Evolutionary conservation across 1,140 invertebrate genomes (phyloP).

Genomic region (Eriosoma lanigerum): DNA sequence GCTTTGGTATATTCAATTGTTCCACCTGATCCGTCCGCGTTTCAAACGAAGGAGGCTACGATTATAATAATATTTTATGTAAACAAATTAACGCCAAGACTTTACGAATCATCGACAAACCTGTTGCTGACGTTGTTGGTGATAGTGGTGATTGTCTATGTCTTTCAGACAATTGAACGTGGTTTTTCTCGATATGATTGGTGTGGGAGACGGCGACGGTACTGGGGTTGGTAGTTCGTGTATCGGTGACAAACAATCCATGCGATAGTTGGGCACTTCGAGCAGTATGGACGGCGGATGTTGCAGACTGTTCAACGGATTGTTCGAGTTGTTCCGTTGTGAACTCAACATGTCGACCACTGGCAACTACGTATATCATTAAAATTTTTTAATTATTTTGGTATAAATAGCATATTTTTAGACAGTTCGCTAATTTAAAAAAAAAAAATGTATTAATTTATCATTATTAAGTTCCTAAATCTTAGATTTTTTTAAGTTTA

Average conservation of each 20-base stretch:
- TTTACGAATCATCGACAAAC: too few species aligned
- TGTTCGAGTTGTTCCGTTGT: constrained; percentile 60
- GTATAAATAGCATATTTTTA: too few species aligned
- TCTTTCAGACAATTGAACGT: constrained; percentile 17
- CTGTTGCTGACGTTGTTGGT: background rate
- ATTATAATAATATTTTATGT: too few species aligned
- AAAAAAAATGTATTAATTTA: too few species aligned
- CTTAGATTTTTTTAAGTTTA: too few species aligned
- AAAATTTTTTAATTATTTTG: too few species aligned
- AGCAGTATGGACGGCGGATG: constrained; percentile 71
- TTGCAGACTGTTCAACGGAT: constrained; percentile 62
- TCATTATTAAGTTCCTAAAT: too few species aligned
- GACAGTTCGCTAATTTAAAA: too few species aligned
- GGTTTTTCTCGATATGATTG: constrained; percentile 60
- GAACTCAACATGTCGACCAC: constrained; percentile 68
- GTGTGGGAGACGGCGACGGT: constrained; percentile 68
- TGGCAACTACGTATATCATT: constrained; percentile 62
- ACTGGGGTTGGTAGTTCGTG: constrained; percentile 71
- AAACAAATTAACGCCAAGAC: too few species aligned
- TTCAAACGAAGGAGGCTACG: background rate
- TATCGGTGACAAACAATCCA: constrained; percentile 74
- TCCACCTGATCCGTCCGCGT: constrained; percentile 60
- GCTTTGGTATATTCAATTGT: constrained; percentile 53
- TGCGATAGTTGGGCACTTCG: constrained; percentile 73
- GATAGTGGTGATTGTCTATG: background rate